Evolutionary conservation across 2,888 invertebrate species (phyloP).

Genomic region (Ectropis crepuscularia): DNA sequence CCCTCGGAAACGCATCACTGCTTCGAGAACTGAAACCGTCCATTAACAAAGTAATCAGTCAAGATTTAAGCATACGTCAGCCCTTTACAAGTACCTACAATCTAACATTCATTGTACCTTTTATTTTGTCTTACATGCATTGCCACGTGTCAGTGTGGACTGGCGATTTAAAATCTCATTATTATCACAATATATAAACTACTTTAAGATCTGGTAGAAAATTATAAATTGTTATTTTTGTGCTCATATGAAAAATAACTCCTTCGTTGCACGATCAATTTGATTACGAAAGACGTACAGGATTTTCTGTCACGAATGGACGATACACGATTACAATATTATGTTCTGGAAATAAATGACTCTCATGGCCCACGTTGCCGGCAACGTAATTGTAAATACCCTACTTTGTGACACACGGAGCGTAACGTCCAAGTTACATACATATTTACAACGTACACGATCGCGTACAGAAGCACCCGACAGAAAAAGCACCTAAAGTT

Average conservation of each 20-base stretch:
- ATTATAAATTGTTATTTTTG: constrained; percentile 76
- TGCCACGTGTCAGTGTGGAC: constrained; percentile 62
- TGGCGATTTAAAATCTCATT: constrained; percentile 80
- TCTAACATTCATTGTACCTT: constrained; percentile 81
- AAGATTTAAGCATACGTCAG: constrained; percentile 71
- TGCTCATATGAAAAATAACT: constrained; percentile 67
- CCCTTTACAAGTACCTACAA: constrained; percentile 64
- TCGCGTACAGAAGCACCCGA: constrained; percentile 83
- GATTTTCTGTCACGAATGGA: constrained; percentile 35
- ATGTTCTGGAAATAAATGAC: constrained; percentile 40
- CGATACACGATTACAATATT: constrained; percentile 28
- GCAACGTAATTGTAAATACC: constrained; percentile 41
- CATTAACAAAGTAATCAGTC: constrained; percentile 65
- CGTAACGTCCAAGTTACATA: constrained; percentile 72
- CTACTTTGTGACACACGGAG: constrained; percentile 75
- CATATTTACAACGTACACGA: constrained; percentile 82
- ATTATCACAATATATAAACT: constrained; percentile 83
- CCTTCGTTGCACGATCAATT: constrained; percentile 44
- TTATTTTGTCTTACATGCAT: constrained; percentile 70
- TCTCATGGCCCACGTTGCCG: constrained; percentile 43
- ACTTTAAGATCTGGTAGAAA: constrained; percentile 80
- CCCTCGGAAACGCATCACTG: constrained; percentile 69
- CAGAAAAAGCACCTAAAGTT: constrained; percentile 83
- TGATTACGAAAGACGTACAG: constrained; percentile 34
- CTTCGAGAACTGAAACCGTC: constrained; percentile 51